A percentile compares a stretch with the other conserved stretches of the same genome.
Evolutionary conservation across 2,888 invertebrate species (phyloP).

Genomic region (Drosophila macrothrix): DNA sequence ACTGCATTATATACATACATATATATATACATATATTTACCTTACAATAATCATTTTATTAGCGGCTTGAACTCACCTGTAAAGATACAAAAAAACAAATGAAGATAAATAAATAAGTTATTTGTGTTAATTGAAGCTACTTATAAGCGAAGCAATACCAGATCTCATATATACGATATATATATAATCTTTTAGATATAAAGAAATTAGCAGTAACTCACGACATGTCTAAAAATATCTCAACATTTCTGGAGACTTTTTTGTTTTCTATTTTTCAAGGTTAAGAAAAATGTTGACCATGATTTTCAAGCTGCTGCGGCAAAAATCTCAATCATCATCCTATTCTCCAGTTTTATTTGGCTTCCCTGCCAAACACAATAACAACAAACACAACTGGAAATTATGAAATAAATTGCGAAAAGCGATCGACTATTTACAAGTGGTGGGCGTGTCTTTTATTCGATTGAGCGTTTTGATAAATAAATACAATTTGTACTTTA

Average conservation of each 20-base stretch:
- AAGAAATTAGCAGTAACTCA: slow-evolving; percentile 56
- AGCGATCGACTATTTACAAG: neutral
- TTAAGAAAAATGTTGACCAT: slow-evolving; percentile 56
- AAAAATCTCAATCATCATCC: neutral
- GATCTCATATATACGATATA: too few relatives aligned
- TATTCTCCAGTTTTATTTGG: neutral
- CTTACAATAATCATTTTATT: neutral
- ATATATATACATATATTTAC: slow-evolving; percentile 17
- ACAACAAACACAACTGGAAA: slow-evolving; percentile 20
- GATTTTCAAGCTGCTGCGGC: slow-evolving; percentile 32
- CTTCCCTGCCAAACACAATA: neutral
- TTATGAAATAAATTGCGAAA: slow-evolving; percentile 6
- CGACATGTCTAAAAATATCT: slow-evolving; percentile 1
- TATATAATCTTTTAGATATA: neutral
- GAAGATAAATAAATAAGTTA: slow-evolving; percentile 8
- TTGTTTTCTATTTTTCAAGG: slow-evolving; percentile 11
- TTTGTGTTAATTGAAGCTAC: slow-evolving; percentile 14
- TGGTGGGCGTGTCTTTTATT: neutral
- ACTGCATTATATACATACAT: neutral
- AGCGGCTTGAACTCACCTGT: slow-evolving; percentile 58
- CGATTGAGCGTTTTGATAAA: neutral
- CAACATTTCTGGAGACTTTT: slow-evolving; percentile 23
- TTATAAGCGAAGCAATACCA: slow-evolving; percentile 6
- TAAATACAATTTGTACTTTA: neutral
- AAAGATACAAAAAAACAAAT: slow-evolving; percentile 43